Conservation (phyloP, 2,797 vertebrate species). For the Bryconaethiops microstoma region DNA sequence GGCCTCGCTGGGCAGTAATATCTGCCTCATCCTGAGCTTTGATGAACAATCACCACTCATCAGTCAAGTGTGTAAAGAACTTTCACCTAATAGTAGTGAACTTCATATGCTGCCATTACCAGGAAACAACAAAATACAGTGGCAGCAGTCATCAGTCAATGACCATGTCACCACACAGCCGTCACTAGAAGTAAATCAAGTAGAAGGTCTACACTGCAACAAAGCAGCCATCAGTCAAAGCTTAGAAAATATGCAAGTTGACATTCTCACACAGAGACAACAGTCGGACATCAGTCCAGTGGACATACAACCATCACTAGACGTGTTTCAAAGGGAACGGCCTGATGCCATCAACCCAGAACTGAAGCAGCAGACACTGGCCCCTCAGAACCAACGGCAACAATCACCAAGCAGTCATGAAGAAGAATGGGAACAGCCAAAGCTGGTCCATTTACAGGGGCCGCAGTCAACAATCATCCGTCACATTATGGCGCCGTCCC, state of each 20-base stretch:
- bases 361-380: neutral
- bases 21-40: conserved; percentile 76
- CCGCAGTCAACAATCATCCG: neutral
- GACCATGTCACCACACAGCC: neutral
- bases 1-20: conserved; percentile 64
- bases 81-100: conserved; percentile 30
- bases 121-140: neutral
- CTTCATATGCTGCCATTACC: neutral
- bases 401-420: conserved; percentile 13
- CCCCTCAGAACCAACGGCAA: conserved; percentile 4
- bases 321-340: neutral
- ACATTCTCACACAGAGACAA: neutral
- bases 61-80: conserved; percentile 52
- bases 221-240: neutral
- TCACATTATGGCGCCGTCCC: neutral
- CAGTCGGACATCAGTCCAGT: conserved; percentile 44
- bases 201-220: neutral
- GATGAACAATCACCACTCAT: conserved; percentile 63
- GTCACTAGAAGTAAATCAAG: neutral
- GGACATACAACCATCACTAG: conserved; percentile 2
- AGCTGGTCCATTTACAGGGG: neutral
- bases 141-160: neutral
- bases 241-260: conserved; percentile 3
- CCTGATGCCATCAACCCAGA: neutral
- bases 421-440: neutral